Conservation (phyloP, 1,140 invertebrate species). For the Pseudomyrmex cubaensis region DNA sequence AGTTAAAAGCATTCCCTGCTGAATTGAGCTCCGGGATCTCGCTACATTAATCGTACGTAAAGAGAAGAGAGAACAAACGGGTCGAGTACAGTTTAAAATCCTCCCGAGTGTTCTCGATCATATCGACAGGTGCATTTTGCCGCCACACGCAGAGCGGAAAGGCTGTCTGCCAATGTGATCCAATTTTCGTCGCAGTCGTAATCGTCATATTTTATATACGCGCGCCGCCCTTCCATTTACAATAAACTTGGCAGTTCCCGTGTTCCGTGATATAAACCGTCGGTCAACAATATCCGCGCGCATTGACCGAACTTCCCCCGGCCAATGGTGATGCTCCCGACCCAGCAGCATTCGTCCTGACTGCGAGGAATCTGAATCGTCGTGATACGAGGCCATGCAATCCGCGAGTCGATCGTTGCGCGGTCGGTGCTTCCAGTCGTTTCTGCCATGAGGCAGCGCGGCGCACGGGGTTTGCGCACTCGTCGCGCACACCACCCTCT, state of each 20-base stretch:
- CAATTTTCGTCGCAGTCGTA: constrained; percentile 53
- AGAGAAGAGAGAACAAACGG: background rate
- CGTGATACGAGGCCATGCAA: constrained; percentile 32
- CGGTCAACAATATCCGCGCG: constrained; percentile 64
- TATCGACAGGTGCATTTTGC: constrained; percentile 12
- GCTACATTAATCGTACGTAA: background rate
- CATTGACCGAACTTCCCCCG: constrained; percentile 65
- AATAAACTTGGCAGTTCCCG: constrained; percentile 52
- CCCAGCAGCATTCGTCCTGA: constrained; percentile 45
- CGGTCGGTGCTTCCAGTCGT: constrained; percentile 61
- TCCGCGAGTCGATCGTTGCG: constrained; percentile 65
- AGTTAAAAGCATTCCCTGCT: constrained; percentile 28
- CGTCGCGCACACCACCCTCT: constrained; percentile 37
- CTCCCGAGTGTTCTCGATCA: constrained; percentile 14
- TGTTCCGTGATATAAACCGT: constrained; percentile 44
- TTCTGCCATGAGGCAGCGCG: constrained; percentile 39
- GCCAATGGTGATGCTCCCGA: background rate
- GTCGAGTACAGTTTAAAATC: constrained; percentile 27
- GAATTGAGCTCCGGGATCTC: constrained; percentile 27
- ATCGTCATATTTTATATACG: constrained; percentile 56
- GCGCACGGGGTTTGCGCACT: background rate
- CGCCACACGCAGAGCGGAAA: background rate
- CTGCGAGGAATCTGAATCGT: constrained; percentile 58
- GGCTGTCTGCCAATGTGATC: constrained; percentile 24
- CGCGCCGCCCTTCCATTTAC: constrained; percentile 34